These are phyloP conservation scores for Anarrhichthys ocellatus DNA, from an alignment of 2,113 vertebrate genomes.

Conservation along the genomic window DNA sequence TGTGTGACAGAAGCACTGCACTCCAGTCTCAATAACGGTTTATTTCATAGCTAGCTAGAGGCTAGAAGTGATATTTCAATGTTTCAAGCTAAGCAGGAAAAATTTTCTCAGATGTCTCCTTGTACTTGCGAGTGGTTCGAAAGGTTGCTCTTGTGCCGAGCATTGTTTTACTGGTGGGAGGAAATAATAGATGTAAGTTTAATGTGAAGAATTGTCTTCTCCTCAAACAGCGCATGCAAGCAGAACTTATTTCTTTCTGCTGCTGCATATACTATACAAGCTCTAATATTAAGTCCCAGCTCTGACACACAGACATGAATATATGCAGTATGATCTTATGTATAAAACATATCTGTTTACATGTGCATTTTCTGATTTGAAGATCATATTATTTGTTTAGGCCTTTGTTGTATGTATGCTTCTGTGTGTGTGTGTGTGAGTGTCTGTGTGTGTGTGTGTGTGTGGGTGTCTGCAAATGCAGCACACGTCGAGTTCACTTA, in stretches of 20 bases:
- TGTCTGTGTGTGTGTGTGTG: background rate
- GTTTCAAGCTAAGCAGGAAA: slow-evolving; percentile 9
- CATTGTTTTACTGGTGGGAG: slow-evolving; percentile 53
- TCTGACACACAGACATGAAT: background rate
- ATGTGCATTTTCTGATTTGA: background rate
- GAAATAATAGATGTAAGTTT: slow-evolving; percentile 42
- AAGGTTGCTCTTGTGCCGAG: slow-evolving; percentile 49
- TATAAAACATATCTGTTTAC: slow-evolving; percentile 2
- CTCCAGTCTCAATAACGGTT: slow-evolving; percentile 28
- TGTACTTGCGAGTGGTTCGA: slow-evolving; percentile 15
- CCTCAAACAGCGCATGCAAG: slow-evolving; percentile 33
- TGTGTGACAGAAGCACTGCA: slow-evolving; percentile 19
- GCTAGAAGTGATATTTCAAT: slow-evolving; percentile 40
- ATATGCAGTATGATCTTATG: background rate
- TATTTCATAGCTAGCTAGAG: slow-evolving; percentile 40
- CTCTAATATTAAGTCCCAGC: background rate
- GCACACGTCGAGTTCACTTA: background rate
- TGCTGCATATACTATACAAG: background rate
- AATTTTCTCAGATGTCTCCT: slow-evolving; percentile 26
- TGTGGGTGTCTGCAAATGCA: slow-evolving; percentile 6
- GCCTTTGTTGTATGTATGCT: background rate
- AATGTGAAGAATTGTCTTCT: slow-evolving; percentile 39
- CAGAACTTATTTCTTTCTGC: slow-evolving; percentile 12
- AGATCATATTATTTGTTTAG: slow-evolving; percentile 2
- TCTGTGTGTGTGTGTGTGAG: background rate